phyloP scores from a whole-genome alignment of 1,140 invertebrate species.

The Antheraea mylitta region DNA sequence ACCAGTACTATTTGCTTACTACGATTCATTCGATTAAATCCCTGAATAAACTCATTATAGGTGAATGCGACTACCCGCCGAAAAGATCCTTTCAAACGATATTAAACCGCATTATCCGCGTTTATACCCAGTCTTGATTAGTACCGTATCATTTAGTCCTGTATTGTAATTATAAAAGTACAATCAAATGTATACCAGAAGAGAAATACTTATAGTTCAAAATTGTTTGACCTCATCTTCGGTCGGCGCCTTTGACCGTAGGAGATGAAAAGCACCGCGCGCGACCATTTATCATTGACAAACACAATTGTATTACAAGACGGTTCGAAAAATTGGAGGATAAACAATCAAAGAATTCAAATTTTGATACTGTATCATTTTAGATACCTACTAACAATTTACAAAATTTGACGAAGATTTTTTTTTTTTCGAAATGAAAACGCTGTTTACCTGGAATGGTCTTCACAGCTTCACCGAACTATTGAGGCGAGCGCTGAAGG shows the following conservation, averaged over 20 bases:
- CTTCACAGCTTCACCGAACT: no score
- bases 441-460: no score
- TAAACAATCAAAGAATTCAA: slow-evolving; percentile 65
- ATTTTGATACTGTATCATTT: slow-evolving; percentile 28
- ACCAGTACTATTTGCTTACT: slow-evolving; percentile 67
- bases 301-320: slow-evolving; percentile 75
- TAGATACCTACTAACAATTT: background rate
- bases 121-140: slow-evolving; percentile 75
- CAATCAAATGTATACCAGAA: slow-evolving; percentile 33
- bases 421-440: no score
- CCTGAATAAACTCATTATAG: slow-evolving; percentile 75
- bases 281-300: slow-evolving; percentile 75
- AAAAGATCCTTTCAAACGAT: slow-evolving; percentile 73
- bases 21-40: slow-evolving; percentile 74
- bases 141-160: slow-evolving; percentile 77
- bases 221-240: background rate
- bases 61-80: slow-evolving; percentile 69
- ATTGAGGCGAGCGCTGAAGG: no score
- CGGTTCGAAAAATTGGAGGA: slow-evolving; percentile 63
- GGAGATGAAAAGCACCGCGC: slow-evolving; percentile 72
- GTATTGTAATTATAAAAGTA: slow-evolving; percentile 64
- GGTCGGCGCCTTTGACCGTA: slow-evolving; percentile 65
- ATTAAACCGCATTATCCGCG: slow-evolving; percentile 73
- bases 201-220: background rate
- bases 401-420: background rate